Percentiles rank a stretch among this genome's conserved stretches.
These are phyloP conservation scores for Xestia rhomboidea DNA, from an alignment of 2,888 invertebrate genomes.

Conservation along the genomic window DNA sequence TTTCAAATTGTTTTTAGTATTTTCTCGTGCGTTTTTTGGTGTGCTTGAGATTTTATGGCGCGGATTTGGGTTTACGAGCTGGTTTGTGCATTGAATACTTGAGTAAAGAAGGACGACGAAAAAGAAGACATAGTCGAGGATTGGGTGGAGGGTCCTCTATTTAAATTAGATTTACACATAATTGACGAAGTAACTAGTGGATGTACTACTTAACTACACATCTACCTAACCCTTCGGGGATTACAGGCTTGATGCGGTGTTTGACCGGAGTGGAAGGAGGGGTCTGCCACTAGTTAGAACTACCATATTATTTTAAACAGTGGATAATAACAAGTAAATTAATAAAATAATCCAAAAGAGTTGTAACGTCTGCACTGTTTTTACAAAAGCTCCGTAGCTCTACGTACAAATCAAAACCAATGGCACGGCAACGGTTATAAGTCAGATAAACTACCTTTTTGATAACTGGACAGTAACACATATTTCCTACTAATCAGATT, in stretches of 20 bases:
- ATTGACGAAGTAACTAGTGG: not conserved
- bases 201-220: not conserved
- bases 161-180: not conserved
- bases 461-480: not conserved
- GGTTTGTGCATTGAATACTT: not conserved
- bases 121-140: not conserved
- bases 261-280: not conserved
- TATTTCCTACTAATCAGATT: conserved; percentile 9
- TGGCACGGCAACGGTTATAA: not conserved
- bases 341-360: not conserved
- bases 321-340: not conserved
- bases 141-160: not conserved
- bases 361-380: not conserved
- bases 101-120: no score
- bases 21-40: conserved; percentile 35
- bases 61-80: not conserved
- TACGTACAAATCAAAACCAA: not conserved
- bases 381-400: not conserved
- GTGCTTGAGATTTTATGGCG: conserved; percentile 13
- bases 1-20: conserved; percentile 67
- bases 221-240: not conserved
- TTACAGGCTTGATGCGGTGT: not conserved
- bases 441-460: not conserved
- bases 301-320: not conserved
- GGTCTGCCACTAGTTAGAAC: not conserved